A percentile compares a stretch with the other conserved stretches of the same genome.
phyloP scores from a whole-genome alignment of 2,888 invertebrate genomes.

The Ferrisia virgata region DNA sequence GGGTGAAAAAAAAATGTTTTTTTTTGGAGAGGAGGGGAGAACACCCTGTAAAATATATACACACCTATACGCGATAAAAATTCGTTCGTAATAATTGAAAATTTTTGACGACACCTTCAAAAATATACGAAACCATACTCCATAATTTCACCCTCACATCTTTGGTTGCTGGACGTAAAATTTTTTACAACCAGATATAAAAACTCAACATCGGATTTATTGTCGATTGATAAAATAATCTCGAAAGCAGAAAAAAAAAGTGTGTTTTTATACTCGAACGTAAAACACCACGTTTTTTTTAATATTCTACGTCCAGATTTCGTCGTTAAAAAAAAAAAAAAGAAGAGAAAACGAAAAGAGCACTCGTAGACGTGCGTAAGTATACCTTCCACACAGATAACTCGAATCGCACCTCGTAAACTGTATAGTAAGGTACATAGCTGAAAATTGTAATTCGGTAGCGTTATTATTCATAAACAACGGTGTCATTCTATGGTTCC shows the following conservation, averaged over 20 bases:
- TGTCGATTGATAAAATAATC: constrained; percentile 12
- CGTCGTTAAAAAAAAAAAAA: neutral
- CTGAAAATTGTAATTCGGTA: constrained; percentile 12
- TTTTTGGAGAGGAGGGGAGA: too few species aligned
- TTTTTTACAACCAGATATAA: neutral
- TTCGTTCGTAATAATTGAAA: neutral
- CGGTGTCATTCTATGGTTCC: neutral
- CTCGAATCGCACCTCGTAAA: neutral
- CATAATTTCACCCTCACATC: neutral
- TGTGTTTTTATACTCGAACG: constrained; percentile 2
- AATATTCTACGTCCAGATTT: neutral
- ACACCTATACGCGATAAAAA: neutral
- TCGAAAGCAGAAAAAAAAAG: neutral
- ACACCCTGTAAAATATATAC: neutral
- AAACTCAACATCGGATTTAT: neutral
- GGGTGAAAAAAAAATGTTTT: too few species aligned
- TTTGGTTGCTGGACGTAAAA: neutral
- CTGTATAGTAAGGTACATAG: neutral
- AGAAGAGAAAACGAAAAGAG: too few species aligned
- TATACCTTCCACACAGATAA: neutral
- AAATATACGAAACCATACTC: neutral
- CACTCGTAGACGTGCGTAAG: neutral
- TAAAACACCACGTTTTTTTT: neutral
- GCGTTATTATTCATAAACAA: neutral
- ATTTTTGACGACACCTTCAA: neutral